phyloP scores from a whole-genome alignment of 2,113 vertebrate species.

The Cercopithecus mona region DNA sequence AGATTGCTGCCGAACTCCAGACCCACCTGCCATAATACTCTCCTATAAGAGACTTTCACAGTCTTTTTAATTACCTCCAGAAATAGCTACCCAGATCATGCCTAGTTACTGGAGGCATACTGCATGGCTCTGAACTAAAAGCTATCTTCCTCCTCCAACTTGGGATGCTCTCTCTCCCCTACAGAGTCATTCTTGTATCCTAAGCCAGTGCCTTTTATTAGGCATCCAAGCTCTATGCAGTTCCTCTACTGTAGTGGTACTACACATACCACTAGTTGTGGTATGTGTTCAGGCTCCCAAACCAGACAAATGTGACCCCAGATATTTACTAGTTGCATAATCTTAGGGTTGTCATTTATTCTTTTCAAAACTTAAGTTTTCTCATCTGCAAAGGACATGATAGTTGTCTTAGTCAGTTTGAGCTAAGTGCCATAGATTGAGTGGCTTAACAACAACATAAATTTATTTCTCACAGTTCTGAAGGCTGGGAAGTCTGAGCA shows the following conservation, averaged over 20 bases:
- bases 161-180: neutral
- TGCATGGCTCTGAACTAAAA: neutral
- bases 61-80: neutral
- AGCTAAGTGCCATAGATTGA: neutral
- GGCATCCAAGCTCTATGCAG: neutral
- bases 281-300: neutral
- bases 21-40: neutral
- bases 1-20: neutral
- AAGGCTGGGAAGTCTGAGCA: neutral
- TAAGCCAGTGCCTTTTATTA: neutral
- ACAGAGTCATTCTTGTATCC: neutral
- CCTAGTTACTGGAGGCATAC: neutral
- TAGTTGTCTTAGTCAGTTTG: neutral
- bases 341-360: neutral
- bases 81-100: neutral
- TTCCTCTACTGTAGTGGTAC: neutral
- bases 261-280: too few relatives aligned
- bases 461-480: neutral
- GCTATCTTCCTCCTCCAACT: neutral
- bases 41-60: neutral
- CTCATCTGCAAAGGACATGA: neutral
- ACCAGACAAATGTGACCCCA: neutral
- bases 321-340: neutral
- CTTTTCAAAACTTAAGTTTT: neutral
- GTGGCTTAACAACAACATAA: neutral